These are phyloP conservation scores for Zaprionus taronus DNA, from an alignment of 1,140 invertebrate species.

Conservation along the genomic window DNA sequence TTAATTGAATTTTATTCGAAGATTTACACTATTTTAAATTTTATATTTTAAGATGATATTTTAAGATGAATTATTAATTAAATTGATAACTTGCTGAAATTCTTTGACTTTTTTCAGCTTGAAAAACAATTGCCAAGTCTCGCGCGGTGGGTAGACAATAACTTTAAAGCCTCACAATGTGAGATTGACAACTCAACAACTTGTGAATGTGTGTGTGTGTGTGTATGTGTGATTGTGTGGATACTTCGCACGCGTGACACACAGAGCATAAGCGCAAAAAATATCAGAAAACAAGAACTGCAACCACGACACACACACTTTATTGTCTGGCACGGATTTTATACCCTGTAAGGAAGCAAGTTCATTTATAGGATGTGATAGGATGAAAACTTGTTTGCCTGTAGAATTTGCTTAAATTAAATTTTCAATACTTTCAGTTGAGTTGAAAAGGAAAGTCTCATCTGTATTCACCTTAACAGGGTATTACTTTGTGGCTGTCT, in stretches of 20 bases:
- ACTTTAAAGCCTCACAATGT: slow-evolving; percentile 21
- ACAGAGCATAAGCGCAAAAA: slow-evolving; percentile 57
- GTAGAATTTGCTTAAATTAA: background rate
- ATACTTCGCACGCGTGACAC: slow-evolving; percentile 46
- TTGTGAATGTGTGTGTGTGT: slow-evolving; percentile 9
- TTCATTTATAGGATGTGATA: background rate
- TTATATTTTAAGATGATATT: background rate
- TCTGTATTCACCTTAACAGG: background rate
- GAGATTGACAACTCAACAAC: slow-evolving; percentile 41
- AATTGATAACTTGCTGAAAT: background rate
- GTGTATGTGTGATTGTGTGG: slow-evolving; percentile 10
- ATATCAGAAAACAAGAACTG: slow-evolving; percentile 31
- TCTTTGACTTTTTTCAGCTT: background rate
- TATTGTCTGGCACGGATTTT: slow-evolving; percentile 18
- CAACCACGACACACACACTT: slow-evolving; percentile 6
- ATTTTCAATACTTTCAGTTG: background rate
- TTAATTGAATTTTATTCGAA: background rate
- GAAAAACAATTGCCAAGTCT: slow-evolving; percentile 9
- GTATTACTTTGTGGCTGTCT: background rate
- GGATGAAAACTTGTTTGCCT: background rate
- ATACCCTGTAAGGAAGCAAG: slow-evolving; percentile 1
- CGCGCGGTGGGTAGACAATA: slow-evolving; percentile 22
- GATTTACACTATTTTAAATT: background rate
- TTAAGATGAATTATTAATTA: background rate
- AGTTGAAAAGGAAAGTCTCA: background rate